Evolutionary conservation across 2,797 vertebrate species (phyloP).

Genomic region (Girardinus metallicus): DNA sequence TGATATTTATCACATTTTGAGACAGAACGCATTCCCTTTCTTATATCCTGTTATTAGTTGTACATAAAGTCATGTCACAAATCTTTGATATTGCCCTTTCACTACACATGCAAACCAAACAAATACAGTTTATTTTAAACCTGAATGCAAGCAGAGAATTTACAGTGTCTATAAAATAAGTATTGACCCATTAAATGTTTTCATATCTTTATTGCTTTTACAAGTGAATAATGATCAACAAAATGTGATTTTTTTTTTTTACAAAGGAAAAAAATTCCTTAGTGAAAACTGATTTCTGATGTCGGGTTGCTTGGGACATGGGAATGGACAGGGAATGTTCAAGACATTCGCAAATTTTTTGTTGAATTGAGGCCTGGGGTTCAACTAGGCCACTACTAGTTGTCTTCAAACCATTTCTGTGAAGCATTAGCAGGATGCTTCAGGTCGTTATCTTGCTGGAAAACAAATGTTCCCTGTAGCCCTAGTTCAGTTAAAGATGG

Average conservation of each 20-base stretch:
- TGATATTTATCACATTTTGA: neutral
- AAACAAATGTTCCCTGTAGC: no score
- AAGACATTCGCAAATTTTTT: no score
- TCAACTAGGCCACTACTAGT: neutral
- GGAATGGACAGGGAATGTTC: neutral
- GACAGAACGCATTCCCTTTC: neutral
- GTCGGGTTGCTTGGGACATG: neutral
- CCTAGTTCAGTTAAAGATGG: no score
- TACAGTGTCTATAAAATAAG: neutral
- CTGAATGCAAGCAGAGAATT: neutral
- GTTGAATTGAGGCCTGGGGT: neutral
- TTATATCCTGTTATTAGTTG: neutral
- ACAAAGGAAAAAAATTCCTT: no score
- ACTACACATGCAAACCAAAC: neutral
- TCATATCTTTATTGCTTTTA: no score
- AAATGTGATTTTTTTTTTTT: no score
- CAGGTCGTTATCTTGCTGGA: no score
- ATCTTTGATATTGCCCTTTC: neutral
- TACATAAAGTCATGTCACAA: neutral
- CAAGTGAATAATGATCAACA: no score
- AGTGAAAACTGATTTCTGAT: neutral
- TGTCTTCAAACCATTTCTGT: neutral
- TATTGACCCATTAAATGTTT: neutral
- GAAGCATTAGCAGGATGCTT: no score
- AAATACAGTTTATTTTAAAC: neutral